Evolutionary conservation across 2,797 vertebrate genomes (phyloP).

Genomic region (Gobionotothen gibberifrons): DNA sequence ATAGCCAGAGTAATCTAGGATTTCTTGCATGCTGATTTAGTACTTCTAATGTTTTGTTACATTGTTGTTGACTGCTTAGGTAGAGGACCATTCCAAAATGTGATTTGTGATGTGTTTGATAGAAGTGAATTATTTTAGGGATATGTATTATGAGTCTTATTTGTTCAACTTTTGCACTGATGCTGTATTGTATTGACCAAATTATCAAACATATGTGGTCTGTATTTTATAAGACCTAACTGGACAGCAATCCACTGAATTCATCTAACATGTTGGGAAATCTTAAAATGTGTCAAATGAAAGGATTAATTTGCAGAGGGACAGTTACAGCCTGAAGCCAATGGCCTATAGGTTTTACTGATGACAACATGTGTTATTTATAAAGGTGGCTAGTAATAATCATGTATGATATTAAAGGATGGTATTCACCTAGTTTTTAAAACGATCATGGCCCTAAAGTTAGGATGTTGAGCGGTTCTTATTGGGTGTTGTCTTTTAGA

Average conservation of each 20-base stretch:
- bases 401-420: constrained; percentile 17
- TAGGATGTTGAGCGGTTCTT: constrained; percentile 11
- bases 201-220: background rate
- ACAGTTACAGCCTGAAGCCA: constrained; percentile 9
- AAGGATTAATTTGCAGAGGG: background rate
- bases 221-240: constrained; percentile 7
- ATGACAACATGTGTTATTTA: constrained; percentile 24
- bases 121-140: constrained; percentile 13
- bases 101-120: constrained; percentile 34
- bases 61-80: constrained; percentile 33
- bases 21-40: constrained; percentile 65
- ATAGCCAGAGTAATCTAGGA: constrained; percentile 2
- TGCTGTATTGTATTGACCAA: constrained; percentile 34
- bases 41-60: constrained; percentile 36
- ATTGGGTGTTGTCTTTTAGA: background rate
- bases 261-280: background rate
- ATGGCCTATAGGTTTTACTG: constrained; percentile 24
- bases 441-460: background rate
- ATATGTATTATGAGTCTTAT: constrained; percentile 29
- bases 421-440: constrained; percentile 15
- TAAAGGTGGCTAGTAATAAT: constrained; percentile 29
- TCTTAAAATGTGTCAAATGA: background rate
- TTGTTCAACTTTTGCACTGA: constrained; percentile 49
- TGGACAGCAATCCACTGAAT: constrained; percentile 5
- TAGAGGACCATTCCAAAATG: constrained; percentile 37